Evolutionary conservation across 2,888 invertebrate genomes (phyloP).

Genomic region (Anthrax anthrax): DNA sequence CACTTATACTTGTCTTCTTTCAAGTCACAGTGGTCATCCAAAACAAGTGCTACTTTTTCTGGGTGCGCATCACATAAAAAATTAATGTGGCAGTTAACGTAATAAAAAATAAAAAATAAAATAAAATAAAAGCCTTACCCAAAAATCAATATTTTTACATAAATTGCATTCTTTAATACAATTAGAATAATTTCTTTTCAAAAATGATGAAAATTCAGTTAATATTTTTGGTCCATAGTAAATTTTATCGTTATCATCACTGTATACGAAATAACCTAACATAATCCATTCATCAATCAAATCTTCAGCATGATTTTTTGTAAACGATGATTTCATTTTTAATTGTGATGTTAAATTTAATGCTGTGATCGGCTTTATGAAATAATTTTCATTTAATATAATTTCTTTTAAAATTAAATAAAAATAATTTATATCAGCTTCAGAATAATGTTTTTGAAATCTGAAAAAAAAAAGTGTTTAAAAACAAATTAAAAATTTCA

Average conservation of each 20-base stretch:
- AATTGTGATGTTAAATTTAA: background rate
- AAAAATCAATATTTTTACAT: background rate
- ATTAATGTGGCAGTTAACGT: too few relatives aligned
- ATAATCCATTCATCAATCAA: background rate
- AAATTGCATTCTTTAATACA: background rate
- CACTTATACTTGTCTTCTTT: too few relatives aligned
- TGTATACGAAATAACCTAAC: constrained; percentile 4
- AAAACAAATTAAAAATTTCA: too few relatives aligned
- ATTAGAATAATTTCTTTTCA: background rate
- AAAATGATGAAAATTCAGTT: constrained; percentile 1
- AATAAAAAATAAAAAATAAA: too few relatives aligned
- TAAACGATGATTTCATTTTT: background rate
- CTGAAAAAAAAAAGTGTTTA: too few relatives aligned
- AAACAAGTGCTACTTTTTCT: too few relatives aligned
- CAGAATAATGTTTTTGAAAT: too few relatives aligned
- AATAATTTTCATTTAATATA: background rate
- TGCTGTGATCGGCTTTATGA: background rate
- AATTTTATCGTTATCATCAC: background rate
- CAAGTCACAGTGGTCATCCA: too few relatives aligned
- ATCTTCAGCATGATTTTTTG: background rate
- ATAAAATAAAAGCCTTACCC: background rate
- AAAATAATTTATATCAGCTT: too few relatives aligned
- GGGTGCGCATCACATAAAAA: too few relatives aligned
- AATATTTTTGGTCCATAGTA: constrained; percentile 4
- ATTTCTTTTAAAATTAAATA: background rate